Percentiles rank a stretch among this genome's conserved stretches.
Evolutionary conservation across 23 tunicate genomes (phyloP).

Genomic region (Corella eumyota): DNA sequence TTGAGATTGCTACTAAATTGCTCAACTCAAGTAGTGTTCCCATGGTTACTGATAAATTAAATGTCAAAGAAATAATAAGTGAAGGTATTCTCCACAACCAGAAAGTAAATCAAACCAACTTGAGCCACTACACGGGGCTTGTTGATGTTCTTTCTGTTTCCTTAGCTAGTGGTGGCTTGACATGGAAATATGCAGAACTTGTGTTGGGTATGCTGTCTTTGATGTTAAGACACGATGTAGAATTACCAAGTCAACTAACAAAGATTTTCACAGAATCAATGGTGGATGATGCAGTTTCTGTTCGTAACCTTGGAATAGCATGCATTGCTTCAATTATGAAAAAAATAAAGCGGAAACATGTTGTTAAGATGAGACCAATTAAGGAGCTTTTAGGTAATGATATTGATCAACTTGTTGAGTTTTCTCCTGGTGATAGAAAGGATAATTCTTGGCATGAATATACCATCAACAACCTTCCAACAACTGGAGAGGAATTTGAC

Average conservation of each 20-base stretch:
- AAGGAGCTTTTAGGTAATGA: conserved; percentile 16
- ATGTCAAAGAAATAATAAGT: background rate
- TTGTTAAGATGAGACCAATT: conserved; percentile 18
- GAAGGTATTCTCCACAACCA: conserved; percentile 4
- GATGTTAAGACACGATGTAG: conserved; percentile 34
- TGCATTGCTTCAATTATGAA: conserved; percentile 52
- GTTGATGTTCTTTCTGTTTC: conserved; percentile 26
- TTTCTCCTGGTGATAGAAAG: conserved; percentile 53
- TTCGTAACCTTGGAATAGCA: conserved; percentile 30
- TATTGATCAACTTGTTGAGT: background rate
- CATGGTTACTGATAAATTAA: background rate
- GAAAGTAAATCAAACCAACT: conserved; percentile 1
- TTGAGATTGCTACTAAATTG: conserved; percentile 19
- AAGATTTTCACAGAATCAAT: conserved; percentile 13
- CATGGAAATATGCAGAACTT: conserved; percentile 38
- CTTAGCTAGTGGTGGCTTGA: conserved; percentile 16
- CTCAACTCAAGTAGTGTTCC: conserved; percentile 7
- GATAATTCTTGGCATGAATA: conserved; percentile 60
- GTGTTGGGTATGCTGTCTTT: conserved; percentile 42
- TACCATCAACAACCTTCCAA: conserved; percentile 13
- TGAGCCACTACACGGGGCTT: conserved; percentile 9
- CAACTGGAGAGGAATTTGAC: conserved; percentile 45
- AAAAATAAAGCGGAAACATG: conserved; percentile 48
- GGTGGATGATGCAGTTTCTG: conserved; percentile 39
- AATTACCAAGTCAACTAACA: conserved; percentile 9